Evolutionary conservation across 1,140 invertebrate genomes (phyloP).

Genomic region (Nymphalis io): DNA sequence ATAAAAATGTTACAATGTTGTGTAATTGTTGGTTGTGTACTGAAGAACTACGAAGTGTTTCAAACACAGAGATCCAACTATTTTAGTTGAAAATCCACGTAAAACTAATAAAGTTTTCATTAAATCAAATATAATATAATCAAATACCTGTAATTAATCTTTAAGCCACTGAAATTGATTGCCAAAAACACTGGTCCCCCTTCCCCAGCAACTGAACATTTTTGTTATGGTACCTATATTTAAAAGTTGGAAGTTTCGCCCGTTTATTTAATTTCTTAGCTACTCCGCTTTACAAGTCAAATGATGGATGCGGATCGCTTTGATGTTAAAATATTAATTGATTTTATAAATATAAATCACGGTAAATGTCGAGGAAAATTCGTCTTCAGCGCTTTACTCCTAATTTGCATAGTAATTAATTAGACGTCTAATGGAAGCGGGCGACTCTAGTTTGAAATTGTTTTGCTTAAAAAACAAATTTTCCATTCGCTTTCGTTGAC

Average conservation of each 20-base stretch:
- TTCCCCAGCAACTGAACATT: conserved; percentile 30
- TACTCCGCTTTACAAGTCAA: conserved; percentile 51
- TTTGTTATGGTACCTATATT: conserved; percentile 41
- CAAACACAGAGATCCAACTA: too few relatives aligned
- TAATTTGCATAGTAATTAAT: conserved; percentile 55
- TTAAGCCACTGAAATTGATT: conserved; percentile 37
- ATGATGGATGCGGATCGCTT: conserved; percentile 56
- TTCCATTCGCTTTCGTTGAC: conserved; percentile 1
- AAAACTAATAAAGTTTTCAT: background rate
- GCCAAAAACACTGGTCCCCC: conserved; percentile 33
- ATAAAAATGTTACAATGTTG: too few relatives aligned
- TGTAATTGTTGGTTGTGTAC: too few relatives aligned
- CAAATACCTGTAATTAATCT: conserved; percentile 35
- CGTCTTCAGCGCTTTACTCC: conserved; percentile 35
- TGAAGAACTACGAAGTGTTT: too few relatives aligned
- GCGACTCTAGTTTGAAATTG: conserved; percentile 15
- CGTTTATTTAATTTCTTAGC: conserved; percentile 46
- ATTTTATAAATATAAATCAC: conserved; percentile 61
- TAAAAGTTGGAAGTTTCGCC: conserved; percentile 36
- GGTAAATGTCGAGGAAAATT: conserved; percentile 46
- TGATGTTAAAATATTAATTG: conserved; percentile 69
- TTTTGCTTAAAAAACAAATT: conserved; percentile 31
- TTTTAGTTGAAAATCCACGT: too few relatives aligned
- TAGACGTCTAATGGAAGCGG: conserved; percentile 34
- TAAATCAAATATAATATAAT: conserved; percentile 24